These are phyloP conservation scores for Palloptera scutellata DNA, from an alignment of 2,888 invertebrate species.

Conservation along the genomic window DNA sequence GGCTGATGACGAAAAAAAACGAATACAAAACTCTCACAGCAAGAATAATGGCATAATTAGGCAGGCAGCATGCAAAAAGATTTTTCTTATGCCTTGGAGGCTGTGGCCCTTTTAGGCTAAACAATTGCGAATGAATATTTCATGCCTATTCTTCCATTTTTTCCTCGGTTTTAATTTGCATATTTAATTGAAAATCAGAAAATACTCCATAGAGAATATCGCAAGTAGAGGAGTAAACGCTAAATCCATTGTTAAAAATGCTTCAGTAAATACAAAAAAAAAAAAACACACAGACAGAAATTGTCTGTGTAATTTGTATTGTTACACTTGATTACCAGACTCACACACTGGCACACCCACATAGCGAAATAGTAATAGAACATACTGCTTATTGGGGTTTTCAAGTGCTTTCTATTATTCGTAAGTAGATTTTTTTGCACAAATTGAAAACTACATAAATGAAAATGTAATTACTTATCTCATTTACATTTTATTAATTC, in stretches of 20 bases:
- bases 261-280: neutral
- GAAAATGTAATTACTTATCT: too few relatives aligned
- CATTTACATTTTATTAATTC: too few relatives aligned
- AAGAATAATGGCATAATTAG: too few relatives aligned
- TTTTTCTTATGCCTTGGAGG: neutral
- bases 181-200: constrained; percentile 30
- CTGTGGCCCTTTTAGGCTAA: neutral
- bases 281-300: constrained; percentile 12
- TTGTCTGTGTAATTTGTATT: constrained; percentile 26
- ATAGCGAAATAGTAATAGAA: neutral
- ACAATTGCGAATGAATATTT: neutral
- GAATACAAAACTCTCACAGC: neutral
- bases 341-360: constrained; percentile 1
- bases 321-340: constrained; percentile 29
- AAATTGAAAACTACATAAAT: too few relatives aligned
- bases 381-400: neutral
- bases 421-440: too few relatives aligned
- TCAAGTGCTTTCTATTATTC: neutral
- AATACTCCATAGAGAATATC: constrained; percentile 6
- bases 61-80: neutral
- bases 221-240: too few relatives aligned
- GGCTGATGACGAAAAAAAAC: constrained; percentile 5
- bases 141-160: too few relatives aligned
- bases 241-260: too few relatives aligned
- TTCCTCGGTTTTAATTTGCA: constrained; percentile 29